Percentiles rank a stretch among this genome's conserved stretches.
These are phyloP conservation scores for Hypothenemus hampei DNA, from an alignment of 1,140 invertebrate species.

Conservation along the genomic window DNA sequence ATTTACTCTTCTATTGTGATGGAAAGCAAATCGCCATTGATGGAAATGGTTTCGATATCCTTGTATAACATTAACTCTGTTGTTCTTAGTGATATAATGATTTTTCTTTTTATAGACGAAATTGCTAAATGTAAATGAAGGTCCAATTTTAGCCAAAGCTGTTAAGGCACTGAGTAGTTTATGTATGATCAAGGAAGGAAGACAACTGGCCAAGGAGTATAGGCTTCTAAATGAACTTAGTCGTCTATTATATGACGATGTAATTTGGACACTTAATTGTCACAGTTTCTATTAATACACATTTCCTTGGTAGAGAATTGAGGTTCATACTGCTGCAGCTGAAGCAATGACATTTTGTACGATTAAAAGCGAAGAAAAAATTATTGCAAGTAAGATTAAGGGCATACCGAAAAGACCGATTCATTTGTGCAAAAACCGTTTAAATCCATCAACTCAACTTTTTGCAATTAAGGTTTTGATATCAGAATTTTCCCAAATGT, in stretches of 20 bases:
- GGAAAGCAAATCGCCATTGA: slow-evolving; percentile 36
- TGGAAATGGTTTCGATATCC: slow-evolving; percentile 29
- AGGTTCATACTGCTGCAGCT: slow-evolving; percentile 35
- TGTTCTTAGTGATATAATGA: not conserved
- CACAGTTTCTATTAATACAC: not conserved
- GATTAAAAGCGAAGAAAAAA: slow-evolving; percentile 34
- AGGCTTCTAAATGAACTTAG: slow-evolving; percentile 32
- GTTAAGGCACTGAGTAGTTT: slow-evolving; percentile 29
- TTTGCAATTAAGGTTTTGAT: slow-evolving; percentile 34
- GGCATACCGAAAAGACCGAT: slow-evolving; percentile 33
- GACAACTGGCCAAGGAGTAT: slow-evolving; percentile 31
- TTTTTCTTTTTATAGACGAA: slow-evolving; percentile 23
- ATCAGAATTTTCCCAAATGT: not conserved
- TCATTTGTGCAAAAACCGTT: slow-evolving; percentile 28
- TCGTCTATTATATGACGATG: slow-evolving; percentile 33
- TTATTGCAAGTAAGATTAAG: slow-evolving; percentile 31
- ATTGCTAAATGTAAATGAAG: slow-evolving; percentile 26
- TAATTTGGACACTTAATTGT: slow-evolving; percentile 9
- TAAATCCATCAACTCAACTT: slow-evolving; percentile 33
- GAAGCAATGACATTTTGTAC: slow-evolving; percentile 39
- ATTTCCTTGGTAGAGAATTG: slow-evolving; percentile 31
- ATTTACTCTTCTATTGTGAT: slow-evolving; percentile 33
- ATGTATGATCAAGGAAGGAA: slow-evolving; percentile 29
- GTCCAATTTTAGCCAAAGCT: slow-evolving; percentile 22
- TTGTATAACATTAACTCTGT: slow-evolving; percentile 12